Base-by-base conservation (phyloP, 92 coral and sea anemone species). In the Epizoanthus rinbou region DNA sequence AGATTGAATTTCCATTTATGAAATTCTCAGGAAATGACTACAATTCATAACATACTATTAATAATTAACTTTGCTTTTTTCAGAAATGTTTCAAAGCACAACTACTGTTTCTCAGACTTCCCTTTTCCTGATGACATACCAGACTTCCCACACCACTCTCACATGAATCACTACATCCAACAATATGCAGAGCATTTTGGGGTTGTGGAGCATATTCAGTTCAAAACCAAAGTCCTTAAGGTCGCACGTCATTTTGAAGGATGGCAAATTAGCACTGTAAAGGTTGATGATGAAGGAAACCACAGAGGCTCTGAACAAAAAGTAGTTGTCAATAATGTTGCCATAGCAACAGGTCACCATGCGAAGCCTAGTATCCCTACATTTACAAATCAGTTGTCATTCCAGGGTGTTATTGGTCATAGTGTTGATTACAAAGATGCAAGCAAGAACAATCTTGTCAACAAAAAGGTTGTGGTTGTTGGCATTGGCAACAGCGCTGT, bases 311-410 rank as follows among this genome's bases (percentile, higher is more conserved):
- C 74, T 1, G 64, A 28, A 76, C 33, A 82, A 68, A 79, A 85
- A 14, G 69, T 56, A 14, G 43, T 52, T 33, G 89, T 82, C 21
- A 90, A 73, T 53, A 84, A 80, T 87, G 88, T 92, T 85, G 96
- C 96, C 80, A 92, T 92, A 90, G 96, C 96, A 80, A 92, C 96
- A 21, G 96, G 96, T n/a, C 96, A 92, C 80, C 96, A 92, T 64
- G 75, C 96, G 24, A 76, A 47, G 28, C 93, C 96, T 68, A 90
- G 72, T 64, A 64, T 74, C 54, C 96, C 96, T 25, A 72, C 75
- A 22, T 92, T 92, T 79, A 89, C 69, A 2, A 93, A 93, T 28
- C 96, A 92, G 76, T 74, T 66, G 17, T 68, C 87, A 71, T 92
- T 90, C 70, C 54, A 82, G 37, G 96, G 96, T 4, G 69, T 80